Evolutionary conservation across 2,113 vertebrate genomes (phyloP), one percentile per base, ranked within the genome.

Genomic region (Sialia sialis): DNA sequence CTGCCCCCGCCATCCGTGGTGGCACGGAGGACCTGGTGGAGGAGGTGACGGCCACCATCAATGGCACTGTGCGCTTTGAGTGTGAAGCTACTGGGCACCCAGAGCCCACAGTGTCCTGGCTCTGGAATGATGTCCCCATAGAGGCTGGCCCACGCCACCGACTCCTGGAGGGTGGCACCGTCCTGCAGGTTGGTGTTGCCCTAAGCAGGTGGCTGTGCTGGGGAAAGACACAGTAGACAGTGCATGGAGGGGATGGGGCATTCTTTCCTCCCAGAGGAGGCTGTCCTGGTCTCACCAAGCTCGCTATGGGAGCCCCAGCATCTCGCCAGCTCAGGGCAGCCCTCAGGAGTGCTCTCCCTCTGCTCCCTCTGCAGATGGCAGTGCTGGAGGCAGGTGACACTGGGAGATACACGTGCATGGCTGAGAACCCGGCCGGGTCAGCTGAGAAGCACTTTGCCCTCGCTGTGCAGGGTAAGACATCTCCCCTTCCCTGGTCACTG

Each of bases 401-500:
- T 2, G 98, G 98, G 67, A 98, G 96, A 46, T 99, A 99, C 87
- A 84, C 97, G 13, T 99, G 99, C 11, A 36, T 98, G 62, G 99
- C 98, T 0, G 98, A 99, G 97, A 99, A 99, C 94, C 95, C 64
- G 1, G 98, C 98, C 0, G 99, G 99, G 6, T 98, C 98, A 5
- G 97, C 97, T 0, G 98, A 99, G 98, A 99, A 98, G 82, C 98
- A 98, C 76, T 99, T 99, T 90, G 98, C 97, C 59, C 97, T 99
- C 13, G 49, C 95, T 4, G 98, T 99, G 58, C 98, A 98, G 97
- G 98, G 99, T 99, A 92, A 97, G 97, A 16, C 9, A 46, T 17
- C 41, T 41, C 3, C 22, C 19, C 39, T 51, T 67, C 34, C 39
- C 27, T 1, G 3, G 39, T 60, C 9, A 4, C 60, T 66, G 34